phyloP scores from a whole-genome alignment of 64 coral and sea anemone genomes.

The Montipora capricornis region DNA sequence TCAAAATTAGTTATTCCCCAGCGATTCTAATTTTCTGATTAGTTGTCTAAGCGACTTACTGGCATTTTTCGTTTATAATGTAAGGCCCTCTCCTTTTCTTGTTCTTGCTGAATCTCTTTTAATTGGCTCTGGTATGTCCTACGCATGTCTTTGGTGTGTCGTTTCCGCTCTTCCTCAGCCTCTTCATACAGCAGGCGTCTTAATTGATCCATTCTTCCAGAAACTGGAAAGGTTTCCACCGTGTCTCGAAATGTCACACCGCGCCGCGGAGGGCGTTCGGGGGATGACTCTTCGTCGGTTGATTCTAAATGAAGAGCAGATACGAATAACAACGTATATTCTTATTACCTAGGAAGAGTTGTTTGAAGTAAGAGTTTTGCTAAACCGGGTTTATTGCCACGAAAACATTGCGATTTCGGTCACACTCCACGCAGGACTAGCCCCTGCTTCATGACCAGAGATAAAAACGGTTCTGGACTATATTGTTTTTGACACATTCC shows the following conservation, averaged over 20 bases:
- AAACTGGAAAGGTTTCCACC: constrained; percentile 87
- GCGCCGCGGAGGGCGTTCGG: constrained; percentile 31
- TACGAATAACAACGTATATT: background rate
- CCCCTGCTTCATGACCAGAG: too few relatives aligned
- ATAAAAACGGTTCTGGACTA: too few relatives aligned
- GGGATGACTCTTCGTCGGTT: constrained; percentile 31
- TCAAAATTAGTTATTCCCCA: background rate
- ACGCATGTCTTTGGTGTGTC: constrained; percentile 65
- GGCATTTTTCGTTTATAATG: constrained; percentile 60
- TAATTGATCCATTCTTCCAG: constrained; percentile 86
- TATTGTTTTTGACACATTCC: too few relatives aligned
- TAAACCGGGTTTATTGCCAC: too few relatives aligned
- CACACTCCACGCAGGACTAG: too few relatives aligned
- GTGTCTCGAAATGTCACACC: constrained; percentile 91
- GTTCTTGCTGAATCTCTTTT: constrained; percentile 73
- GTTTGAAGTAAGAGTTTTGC: too few relatives aligned
- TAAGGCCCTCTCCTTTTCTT: constrained; percentile 30
- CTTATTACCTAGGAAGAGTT: too few relatives aligned
- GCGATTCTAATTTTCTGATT: background rate
- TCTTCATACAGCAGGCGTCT: constrained; percentile 76
- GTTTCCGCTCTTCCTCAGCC: constrained; percentile 76
- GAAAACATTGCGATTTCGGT: too few relatives aligned
- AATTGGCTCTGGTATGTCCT: constrained; percentile 73
- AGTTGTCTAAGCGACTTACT: background rate
- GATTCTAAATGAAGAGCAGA: background rate